Conservation (phyloP, 1,140 invertebrate genomes). For the Aphaenogaster floridana region DNA sequence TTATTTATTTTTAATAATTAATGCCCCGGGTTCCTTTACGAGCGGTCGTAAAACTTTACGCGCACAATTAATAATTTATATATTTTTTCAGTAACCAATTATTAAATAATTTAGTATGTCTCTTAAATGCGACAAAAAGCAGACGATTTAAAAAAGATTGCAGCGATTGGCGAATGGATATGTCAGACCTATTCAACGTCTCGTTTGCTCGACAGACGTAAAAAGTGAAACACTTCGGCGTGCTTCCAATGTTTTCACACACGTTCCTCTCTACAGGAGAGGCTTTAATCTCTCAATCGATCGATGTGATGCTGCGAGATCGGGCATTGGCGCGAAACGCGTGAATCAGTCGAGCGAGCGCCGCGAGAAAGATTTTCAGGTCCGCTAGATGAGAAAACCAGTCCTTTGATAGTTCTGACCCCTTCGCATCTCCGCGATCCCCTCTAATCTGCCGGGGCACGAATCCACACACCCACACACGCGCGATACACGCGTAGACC, state of each 20-base stretch:
- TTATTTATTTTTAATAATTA: too few relatives aligned
- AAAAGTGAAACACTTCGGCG: conserved; percentile 15
- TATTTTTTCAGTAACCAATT: conserved; percentile 9
- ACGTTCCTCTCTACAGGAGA: neutral
- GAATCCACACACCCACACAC: conserved; percentile 51
- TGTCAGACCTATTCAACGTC: neutral
- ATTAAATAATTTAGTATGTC: neutral
- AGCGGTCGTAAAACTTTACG: conserved; percentile 15
- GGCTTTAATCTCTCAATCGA: conserved; percentile 49
- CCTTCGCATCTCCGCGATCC: conserved; percentile 53
- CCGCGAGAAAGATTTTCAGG: conserved; percentile 73
- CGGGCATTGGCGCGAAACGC: conserved; percentile 62
- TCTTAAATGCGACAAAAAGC: neutral
- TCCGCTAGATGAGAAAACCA: conserved; percentile 77
- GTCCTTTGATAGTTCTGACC: conserved; percentile 61
- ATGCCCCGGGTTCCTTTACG: too few relatives aligned
- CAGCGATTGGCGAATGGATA: neutral
- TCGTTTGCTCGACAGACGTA: neutral
- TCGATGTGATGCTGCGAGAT: conserved; percentile 46
- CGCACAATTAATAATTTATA: conserved; percentile 45
- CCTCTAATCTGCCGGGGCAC: conserved; percentile 47
- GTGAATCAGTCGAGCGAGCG: conserved; percentile 63
- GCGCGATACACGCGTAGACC: conserved; percentile 12
- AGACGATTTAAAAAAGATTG: neutral
- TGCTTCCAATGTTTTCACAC: conserved; percentile 12